Evolutionary conservation across 2,888 invertebrate genomes (phyloP), one percentile per base, ranked within the genome.

Genomic region (Macaria notata): DNA sequence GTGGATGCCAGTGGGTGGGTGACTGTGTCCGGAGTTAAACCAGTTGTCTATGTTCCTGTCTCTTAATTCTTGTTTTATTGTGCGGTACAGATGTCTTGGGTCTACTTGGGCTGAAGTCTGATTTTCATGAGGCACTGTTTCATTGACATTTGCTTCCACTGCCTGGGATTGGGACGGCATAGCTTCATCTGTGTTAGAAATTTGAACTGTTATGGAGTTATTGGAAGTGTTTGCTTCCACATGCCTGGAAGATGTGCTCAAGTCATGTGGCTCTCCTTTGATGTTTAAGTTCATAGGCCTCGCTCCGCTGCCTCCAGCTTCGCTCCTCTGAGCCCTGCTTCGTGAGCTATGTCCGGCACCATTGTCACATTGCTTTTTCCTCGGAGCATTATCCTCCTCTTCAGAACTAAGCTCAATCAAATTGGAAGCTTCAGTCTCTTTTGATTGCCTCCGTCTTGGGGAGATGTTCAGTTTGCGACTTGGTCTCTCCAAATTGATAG

Each of bases 331-430:
- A 9, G 50, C 5, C 43, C 49, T 53, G 9, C n/a, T 42, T 38
- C 43, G 46, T 31, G 30, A 64, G 45, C 46, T 57, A 54, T 61
- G 62, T 47, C 68, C 73, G 48, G 66, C 69, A 61, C 72, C 76
- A 69, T 66, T 81, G 33, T 82, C 80, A 71, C 77, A 74, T 56
- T 72, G 81, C 54, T 79, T 81, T 61, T 83, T 87, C 62, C 79
- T 79, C n/a, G 83, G 82, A 31, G 69, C 68, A 73, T 84, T 81
- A 41, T 92, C 92, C 68, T 92, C 92, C 53, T 92, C 92, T 65
- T 91, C 92, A 47, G 92, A 92, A 70, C 91, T 91, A 3, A 92
- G 83, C 77, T 90, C 92, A 70, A 92, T 91, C 54, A 82, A 75
- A 77, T 82, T 84, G 49, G 80, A 64, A 66, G 76, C 72, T 63